Conservation (phyloP, 2,888 invertebrate genomes). For the Chrysotoxum bicinctum region DNA sequence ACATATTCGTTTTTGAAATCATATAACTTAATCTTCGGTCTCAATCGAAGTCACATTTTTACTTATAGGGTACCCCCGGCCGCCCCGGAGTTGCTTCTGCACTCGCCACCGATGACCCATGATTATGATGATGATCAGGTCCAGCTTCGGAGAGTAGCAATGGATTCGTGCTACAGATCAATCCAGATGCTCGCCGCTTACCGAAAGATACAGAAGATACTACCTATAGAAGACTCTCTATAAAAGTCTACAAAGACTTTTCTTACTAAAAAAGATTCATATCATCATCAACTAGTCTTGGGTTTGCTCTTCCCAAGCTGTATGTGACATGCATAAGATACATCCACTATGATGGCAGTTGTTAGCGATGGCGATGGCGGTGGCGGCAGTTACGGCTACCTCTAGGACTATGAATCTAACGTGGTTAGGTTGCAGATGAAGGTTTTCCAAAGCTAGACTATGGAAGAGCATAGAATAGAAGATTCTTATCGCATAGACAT, state of each 20-base stretch:
- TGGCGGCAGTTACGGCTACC: not conserved
- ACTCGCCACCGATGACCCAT: slow-evolving; percentile 58
- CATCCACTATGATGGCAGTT: slow-evolving; percentile 16
- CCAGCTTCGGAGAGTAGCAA: slow-evolving; percentile 45
- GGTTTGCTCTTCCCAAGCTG: slow-evolving; percentile 12
- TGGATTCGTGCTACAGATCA: slow-evolving; percentile 72
- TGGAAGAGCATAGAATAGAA: slow-evolving; percentile 23
- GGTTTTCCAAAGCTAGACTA: slow-evolving; percentile 50
- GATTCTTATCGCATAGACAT: slow-evolving; percentile 67
- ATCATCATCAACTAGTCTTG: slow-evolving; percentile 61
- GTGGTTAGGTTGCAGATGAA: slow-evolving; percentile 28
- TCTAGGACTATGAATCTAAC: slow-evolving; percentile 18
- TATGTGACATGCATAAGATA: slow-evolving; percentile 67
- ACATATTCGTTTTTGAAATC: slow-evolving; percentile 33
- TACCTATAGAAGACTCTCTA: not conserved
- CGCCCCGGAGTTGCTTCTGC: not conserved
- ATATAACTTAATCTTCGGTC: slow-evolving; percentile 51
- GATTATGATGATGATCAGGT: slow-evolving; percentile 64
- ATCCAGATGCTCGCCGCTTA: slow-evolving; percentile 60
- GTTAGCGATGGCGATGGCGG: not conserved
- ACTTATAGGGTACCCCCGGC: not conserved
- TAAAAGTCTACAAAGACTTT: slow-evolving; percentile 23
- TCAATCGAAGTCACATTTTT: slow-evolving; percentile 64
- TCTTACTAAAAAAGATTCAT: slow-evolving; percentile 54
- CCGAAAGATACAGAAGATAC: slow-evolving; percentile 24